Conservation (phyloP, 2,888 invertebrate genomes). For the Gnatocerus cornutus region DNA sequence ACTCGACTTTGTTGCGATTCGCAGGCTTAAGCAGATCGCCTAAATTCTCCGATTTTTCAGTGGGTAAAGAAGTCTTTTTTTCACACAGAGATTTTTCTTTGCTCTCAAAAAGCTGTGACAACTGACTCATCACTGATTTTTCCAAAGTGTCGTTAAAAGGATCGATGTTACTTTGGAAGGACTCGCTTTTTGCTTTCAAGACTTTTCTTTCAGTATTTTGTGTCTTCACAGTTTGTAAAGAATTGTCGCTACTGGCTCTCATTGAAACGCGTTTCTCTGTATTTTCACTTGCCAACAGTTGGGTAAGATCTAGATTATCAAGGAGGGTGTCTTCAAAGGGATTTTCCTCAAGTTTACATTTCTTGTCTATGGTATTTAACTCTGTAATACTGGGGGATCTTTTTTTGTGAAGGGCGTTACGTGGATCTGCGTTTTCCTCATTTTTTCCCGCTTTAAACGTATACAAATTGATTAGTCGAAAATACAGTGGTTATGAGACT, state of each 20-base stretch:
- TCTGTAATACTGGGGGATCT: background rate
- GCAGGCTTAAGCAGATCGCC: slow-evolving; percentile 49
- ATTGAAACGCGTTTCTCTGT: background rate
- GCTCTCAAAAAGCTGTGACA: slow-evolving; percentile 58
- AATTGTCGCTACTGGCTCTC: slow-evolving; percentile 4
- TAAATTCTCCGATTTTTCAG: slow-evolving; percentile 10
- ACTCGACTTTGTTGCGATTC: slow-evolving; percentile 68
- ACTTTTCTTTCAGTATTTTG: too few species aligned
- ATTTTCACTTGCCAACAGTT: slow-evolving; percentile 7
- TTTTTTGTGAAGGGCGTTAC: background rate
- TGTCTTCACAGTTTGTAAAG: background rate
- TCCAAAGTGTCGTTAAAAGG: slow-evolving; percentile 12
- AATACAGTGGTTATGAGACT: too few species aligned
- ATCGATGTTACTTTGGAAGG: background rate
- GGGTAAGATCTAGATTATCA: slow-evolving; percentile 16
- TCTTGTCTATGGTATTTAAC: slow-evolving; percentile 10
- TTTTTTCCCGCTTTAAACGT: background rate
- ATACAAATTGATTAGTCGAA: background rate
- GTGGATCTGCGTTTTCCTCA: background rate
- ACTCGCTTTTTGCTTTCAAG: background rate
- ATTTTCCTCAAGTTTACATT: slow-evolving; percentile 8
- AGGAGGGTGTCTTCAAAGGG: slow-evolving; percentile 15
- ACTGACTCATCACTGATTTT: background rate
- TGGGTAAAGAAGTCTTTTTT: background rate
- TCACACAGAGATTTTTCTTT: background rate